A percentile compares a stretch with the other conserved stretches of the same genome.
Conservation (phyloP, 1,140 invertebrate species). For the Lasioglossum albipes region DNA sequence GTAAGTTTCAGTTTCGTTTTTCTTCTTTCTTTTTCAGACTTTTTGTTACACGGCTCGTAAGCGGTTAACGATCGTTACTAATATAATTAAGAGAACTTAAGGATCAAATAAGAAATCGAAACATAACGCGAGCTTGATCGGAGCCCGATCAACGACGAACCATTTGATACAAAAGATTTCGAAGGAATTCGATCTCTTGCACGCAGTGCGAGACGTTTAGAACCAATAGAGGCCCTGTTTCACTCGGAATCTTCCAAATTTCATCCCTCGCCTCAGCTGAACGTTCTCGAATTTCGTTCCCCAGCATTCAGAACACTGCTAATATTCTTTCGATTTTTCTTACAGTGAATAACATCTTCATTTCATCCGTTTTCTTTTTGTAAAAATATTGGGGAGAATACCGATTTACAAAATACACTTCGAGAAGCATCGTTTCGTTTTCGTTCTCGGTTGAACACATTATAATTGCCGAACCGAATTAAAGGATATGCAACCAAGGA, state of each 20-base stretch:
- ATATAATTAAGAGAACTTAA: neutral
- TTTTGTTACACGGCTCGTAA: neutral
- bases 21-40: neutral
- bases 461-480: constrained; percentile 8
- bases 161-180: neutral
- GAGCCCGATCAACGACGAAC: neutral
- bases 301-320: too few relatives aligned
- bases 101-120: neutral
- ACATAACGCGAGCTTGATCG: neutral
- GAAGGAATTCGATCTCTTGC: neutral
- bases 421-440: too few relatives aligned
- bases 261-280: neutral
- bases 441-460: neutral
- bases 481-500: constrained; percentile 14
- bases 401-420: too few relatives aligned
- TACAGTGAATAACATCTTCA: too few relatives aligned
- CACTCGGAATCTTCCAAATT: constrained; percentile 6
- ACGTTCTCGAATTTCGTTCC: too few relatives aligned
- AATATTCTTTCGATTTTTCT: too few relatives aligned
- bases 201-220: neutral
- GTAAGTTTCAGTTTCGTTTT: neutral
- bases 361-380: too few relatives aligned
- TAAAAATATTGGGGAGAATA: too few relatives aligned
- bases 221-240: constrained; percentile 11
- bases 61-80: neutral